Base-by-base conservation (phyloP, 2,797 vertebrate species). In the Anguilla marmorata region DNA sequence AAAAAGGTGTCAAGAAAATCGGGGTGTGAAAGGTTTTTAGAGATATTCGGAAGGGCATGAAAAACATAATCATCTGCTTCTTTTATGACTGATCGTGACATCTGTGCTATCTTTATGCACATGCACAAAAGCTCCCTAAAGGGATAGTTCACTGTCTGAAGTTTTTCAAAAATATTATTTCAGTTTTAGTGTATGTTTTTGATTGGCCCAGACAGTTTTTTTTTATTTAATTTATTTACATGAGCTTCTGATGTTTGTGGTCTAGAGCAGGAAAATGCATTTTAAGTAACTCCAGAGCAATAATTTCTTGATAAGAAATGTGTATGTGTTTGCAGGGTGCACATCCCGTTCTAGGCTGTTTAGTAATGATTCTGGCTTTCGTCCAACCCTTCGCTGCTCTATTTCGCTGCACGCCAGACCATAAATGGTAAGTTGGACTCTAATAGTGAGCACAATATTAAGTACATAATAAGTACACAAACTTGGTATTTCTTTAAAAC, bases 351-450 rank as follows among this genome's bases (percentile, higher is more conserved):
- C 82, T 96, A 52, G 94, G 93, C 0, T 95, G 93, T 86, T 85
- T 94, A 90, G 93, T 96, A 41, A 93, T 91, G 91, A 89, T 89
- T 52, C 90, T 95, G 5, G 91, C 94, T 0, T 89, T 95, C 2
- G 33, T 96, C 50, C 95, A 96, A 93, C 92, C 89, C 1, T 56
- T 92, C 9, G 14, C 88, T 21, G 91, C 89, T 0, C 0, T 93
- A 48, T 94, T 96, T 41, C 96, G 96, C 27, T 95, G 93, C 91
- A 89, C 91, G 16, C 95, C 95, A n/a, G 92, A 94, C 2, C 91
- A 94, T 86, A 88, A 92, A 12, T 89, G 88, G 97, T 97, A 87
- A 86, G 94, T 87, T 9, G 16, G 83, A 50, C 19, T 2, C 85
- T 5, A 83, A 84, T 7, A 66, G 74, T 85, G 41, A 1, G 41